phyloP scores from a whole-genome alignment of 2,797 vertebrate genomes.

The Acanthiza pusilla region DNA sequence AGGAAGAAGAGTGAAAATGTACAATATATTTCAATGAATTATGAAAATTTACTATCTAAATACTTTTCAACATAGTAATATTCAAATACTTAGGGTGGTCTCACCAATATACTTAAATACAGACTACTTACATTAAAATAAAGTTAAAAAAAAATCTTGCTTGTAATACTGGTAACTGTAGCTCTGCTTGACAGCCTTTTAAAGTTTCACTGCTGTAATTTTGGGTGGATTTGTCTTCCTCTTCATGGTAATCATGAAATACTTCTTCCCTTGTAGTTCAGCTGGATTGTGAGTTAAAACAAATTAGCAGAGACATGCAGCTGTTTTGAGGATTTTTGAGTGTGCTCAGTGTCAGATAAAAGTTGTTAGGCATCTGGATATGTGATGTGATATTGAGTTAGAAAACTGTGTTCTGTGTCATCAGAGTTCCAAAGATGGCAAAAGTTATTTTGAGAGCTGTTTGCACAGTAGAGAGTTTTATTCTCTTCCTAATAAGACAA shows the following conservation, averaged over 20 bases:
- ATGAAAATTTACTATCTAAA: background rate
- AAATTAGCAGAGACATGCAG: background rate
- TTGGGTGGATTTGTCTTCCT: background rate
- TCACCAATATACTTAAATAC: background rate
- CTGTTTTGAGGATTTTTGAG: background rate
- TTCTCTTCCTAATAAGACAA: background rate
- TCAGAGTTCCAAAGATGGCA: background rate
- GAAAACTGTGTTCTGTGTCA: background rate
- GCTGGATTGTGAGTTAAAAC: background rate
- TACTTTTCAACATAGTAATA: background rate
- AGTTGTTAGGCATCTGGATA: background rate
- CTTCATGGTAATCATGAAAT: background rate
- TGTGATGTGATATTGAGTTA: background rate
- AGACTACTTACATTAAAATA: background rate
- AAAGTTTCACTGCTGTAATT: background rate
- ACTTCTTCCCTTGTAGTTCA: background rate
- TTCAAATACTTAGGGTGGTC: background rate
- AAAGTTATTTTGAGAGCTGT: background rate
- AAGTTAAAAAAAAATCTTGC: rapidly evolving
- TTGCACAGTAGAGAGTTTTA: background rate
- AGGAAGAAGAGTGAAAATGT: background rate
- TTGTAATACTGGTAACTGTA: background rate
- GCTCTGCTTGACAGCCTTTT: background rate
- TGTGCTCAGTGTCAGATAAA: background rate
- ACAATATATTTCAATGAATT: background rate